Percentiles rank a stretch among this genome's conserved stretches.
Evolutionary conservation across 2,888 invertebrate genomes (phyloP).

Genomic region (Salpingus planirostris): DNA sequence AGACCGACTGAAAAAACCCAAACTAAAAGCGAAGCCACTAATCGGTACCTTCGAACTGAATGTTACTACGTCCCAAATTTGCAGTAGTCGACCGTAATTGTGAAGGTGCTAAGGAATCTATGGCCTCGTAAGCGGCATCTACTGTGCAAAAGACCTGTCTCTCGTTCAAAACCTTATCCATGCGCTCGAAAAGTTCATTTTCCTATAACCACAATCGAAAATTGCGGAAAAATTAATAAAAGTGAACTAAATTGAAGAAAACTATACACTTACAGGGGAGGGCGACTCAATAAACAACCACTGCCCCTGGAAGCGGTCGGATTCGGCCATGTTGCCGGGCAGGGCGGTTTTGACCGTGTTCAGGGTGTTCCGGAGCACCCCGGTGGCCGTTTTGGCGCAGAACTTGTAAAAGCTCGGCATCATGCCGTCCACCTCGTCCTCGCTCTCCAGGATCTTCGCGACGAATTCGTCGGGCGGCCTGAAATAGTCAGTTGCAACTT

Average conservation of each 20-base stretch:
- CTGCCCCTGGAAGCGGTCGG: conserved; percentile 37
- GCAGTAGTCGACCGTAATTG: too few relatives aligned
- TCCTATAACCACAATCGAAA: conserved; percentile 37
- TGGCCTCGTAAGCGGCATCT: conserved; percentile 52
- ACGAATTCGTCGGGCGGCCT: conserved; percentile 27
- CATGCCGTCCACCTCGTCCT: conserved; percentile 35
- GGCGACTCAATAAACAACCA: conserved; percentile 43
- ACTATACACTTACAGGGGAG: not conserved
- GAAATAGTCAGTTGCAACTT: not conserved
- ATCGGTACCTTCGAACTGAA: conserved; percentile 26
- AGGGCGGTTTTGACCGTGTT: conserved; percentile 67
- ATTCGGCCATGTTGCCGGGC: conserved; percentile 45
- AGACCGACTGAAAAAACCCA: conserved; percentile 2
- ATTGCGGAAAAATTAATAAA: conserved; percentile 2
- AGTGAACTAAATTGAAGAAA: too few relatives aligned
- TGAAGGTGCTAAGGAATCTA: conserved; percentile 46
- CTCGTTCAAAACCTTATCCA: conserved; percentile 46
- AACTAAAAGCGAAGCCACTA: not conserved
- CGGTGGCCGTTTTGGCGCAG: conserved; percentile 68
- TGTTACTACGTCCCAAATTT: conserved; percentile 15
- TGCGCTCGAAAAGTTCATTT: conserved; percentile 39
- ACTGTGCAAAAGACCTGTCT: conserved; percentile 52
- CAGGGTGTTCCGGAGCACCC: conserved; percentile 58
- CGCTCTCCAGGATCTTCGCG: conserved; percentile 22
- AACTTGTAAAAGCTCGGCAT: conserved; percentile 48